Percentiles rank a stretch among this genome's conserved stretches.
Evolutionary conservation across 53 echinoderm and acorn worm genomes (phyloP).

Genomic region (Patiria pectinifera): DNA sequence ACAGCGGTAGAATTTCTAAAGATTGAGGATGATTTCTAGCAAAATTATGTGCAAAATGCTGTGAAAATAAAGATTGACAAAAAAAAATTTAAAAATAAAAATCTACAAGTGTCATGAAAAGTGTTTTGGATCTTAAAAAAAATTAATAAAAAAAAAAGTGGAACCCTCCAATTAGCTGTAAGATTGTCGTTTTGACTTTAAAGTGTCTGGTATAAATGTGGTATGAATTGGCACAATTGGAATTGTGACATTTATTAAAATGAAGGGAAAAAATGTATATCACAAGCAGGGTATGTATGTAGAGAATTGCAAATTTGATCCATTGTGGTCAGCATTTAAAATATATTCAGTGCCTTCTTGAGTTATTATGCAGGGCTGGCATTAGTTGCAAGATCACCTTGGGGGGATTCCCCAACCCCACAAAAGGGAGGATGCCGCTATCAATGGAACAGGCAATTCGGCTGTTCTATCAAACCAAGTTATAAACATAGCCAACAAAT

Average conservation of each 20-base stretch:
- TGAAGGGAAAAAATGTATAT: not conserved
- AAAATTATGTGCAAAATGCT: too few species aligned
- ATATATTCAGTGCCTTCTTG: conserved; percentile 53
- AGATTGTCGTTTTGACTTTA: too few species aligned
- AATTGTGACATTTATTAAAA: not conserved
- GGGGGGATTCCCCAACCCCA: not conserved
- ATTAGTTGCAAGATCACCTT: not conserved
- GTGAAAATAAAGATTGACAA: too few species aligned
- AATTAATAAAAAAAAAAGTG: too few species aligned
- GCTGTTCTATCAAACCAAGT: not conserved
- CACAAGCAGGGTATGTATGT: conserved; percentile 6
- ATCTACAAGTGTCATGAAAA: too few species aligned
- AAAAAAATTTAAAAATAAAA: too few species aligned
- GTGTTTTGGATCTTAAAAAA: too few species aligned
- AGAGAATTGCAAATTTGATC: not conserved
- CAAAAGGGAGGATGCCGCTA: not conserved
- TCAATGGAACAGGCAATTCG: not conserved
- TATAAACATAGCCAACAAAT: too few species aligned
- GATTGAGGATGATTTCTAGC: too few species aligned
- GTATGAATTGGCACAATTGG: not conserved
- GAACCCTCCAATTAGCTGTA: too few species aligned
- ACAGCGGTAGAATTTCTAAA: too few species aligned
- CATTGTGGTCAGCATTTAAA: not conserved
- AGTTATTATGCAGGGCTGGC: conserved; percentile 41
- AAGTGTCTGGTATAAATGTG: too few species aligned